Evolutionary conservation across 2,888 invertebrate genomes (phyloP), one percentile per base, ranked within the genome.

Genomic region (Euzophera pinguis): DNA sequence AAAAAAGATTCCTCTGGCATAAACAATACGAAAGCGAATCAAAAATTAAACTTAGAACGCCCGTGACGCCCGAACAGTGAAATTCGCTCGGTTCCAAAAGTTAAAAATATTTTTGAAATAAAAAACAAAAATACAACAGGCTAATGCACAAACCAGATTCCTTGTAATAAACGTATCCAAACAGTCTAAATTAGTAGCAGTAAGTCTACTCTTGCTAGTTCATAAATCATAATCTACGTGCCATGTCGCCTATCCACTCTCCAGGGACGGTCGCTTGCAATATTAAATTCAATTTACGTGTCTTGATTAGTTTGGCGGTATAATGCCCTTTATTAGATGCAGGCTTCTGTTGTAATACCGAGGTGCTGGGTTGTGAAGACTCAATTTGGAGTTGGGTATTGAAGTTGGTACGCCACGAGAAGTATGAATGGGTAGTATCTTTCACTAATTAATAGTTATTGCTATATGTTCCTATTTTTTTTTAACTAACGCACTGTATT

Each of bases 281-380:
- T 81, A 84, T 84, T 82, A 81, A 82, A 84, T 84, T 82, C 82
- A 84, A 84, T 84, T 84, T 79, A 81, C 75, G 72, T 68, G 73
- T 67, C 77, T 82, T 82, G 82, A 84, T 84, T 84, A 83, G 80
- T 80, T 83, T 74, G 69, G 72, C 67, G 71, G 61, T 69, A 75
- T 78, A 79, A 81, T 77, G 65, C 67, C 64, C 64, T 65, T 69
- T 74, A 76, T 74, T 69, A 69, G 69, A 66, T 72, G 75, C 73
- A 68, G 60, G 65, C 65, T 66, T 65, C 67, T 62, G 70, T 71
- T 73, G 66, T 73, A 42, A 42, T 50, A 14, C 50, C n/a, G 17
- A 50, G 42, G 50, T 50, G 41, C 32, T 27, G 42, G 22, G n/a
- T 27, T 13, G 35, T 51, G 34, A 51, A 27, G 16, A 37, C 22